Evolutionary conservation across 2,113 vertebrate genomes (phyloP).

Genomic region (Mixornis gularis): DNA sequence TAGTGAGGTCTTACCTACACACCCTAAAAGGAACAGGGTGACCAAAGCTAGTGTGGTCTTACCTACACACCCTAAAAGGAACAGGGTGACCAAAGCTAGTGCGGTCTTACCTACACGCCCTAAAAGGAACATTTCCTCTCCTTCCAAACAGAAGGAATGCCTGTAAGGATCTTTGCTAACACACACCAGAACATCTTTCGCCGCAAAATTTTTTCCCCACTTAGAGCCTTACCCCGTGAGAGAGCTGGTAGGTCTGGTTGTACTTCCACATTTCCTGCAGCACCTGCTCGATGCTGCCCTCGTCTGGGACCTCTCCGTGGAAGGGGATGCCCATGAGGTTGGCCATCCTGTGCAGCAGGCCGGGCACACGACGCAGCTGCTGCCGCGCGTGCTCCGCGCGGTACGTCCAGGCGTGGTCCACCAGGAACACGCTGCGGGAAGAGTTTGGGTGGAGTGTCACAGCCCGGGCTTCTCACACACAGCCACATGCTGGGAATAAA

Average conservation of each 20-base stretch:
- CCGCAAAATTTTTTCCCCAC: not conserved
- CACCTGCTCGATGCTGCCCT: slow-evolving; percentile 75
- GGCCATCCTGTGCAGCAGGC: slow-evolving; percentile 87
- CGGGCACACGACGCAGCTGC: slow-evolving; percentile 83
- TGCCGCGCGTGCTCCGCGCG: slow-evolving; percentile 73
- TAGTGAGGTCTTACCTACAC: not conserved
- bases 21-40: not conserved
- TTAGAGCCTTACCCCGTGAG: slow-evolving; percentile 79
- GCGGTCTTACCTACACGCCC: not conserved
- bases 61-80: no score
- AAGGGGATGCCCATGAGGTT: slow-evolving; percentile 84
- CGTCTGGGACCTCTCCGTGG: slow-evolving; percentile 82
- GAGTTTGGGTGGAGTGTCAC: not conserved
- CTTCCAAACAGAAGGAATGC: not conserved
- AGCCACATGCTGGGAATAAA: not conserved
- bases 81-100: not conserved
- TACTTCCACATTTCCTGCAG: slow-evolving; percentile 93
- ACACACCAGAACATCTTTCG: not conserved
- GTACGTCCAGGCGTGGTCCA: slow-evolving; percentile 95
- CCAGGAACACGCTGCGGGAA: slow-evolving; percentile 82
- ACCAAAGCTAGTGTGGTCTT: not conserved
- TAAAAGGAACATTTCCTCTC: not conserved
- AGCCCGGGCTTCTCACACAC: fast-evolving
- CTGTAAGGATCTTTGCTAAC: not conserved
- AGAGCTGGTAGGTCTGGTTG: slow-evolving; percentile 92